Base-by-base conservation (phyloP, 2,888 invertebrate genomes). In the Chloroclysta siterata region DNA sequence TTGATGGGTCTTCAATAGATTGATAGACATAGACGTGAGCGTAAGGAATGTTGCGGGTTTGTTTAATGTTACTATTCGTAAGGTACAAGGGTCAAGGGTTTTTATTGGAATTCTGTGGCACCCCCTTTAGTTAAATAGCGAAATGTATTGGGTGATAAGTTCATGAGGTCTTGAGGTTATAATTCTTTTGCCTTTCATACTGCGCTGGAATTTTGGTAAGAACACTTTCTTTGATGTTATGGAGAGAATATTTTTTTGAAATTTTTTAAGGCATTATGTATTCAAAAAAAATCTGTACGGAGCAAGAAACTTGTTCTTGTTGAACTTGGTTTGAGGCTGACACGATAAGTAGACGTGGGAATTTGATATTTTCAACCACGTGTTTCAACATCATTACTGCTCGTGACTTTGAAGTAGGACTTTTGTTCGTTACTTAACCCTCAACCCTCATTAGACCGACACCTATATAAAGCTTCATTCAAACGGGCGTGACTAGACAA, bases 1-100 rank as follows among this genome's bases (percentile, higher is more conserved):
- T 65, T 63, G 69, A 75, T 75, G 76, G 78, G 72, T 52, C 72
- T 74, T 74, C 60, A 74, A 77, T 72, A 72, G 73, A 73, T 72
- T 69, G 72, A 80, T 77, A 77, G 75, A 74, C 71, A 73, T 73
- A 72, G 63, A 64, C 53, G 51, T 61, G 63, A 55, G 61, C 61
- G 65, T 68, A 62, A 77, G 73, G 76, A 78, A 78, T 73, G 65
- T 72, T 53, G 73, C 61, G 72, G 74, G 72, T 69, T 67, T 72
- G 72, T 74, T 51, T 61, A 64, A 60, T 60, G 52, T 55, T 63
- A 53, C 64, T 58, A 53, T 61, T 39, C 47, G 14, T 50, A n/a
- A 51, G 14, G 53, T 15, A 54, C 50, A 58, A 53, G 53, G 59
- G 59, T 53, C 52, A 52, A 53, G 46, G 61, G 33, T 46, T 51